Evolutionary conservation across 2,888 invertebrate species (phyloP).

Genomic region (Cloeon dipterum): DNA sequence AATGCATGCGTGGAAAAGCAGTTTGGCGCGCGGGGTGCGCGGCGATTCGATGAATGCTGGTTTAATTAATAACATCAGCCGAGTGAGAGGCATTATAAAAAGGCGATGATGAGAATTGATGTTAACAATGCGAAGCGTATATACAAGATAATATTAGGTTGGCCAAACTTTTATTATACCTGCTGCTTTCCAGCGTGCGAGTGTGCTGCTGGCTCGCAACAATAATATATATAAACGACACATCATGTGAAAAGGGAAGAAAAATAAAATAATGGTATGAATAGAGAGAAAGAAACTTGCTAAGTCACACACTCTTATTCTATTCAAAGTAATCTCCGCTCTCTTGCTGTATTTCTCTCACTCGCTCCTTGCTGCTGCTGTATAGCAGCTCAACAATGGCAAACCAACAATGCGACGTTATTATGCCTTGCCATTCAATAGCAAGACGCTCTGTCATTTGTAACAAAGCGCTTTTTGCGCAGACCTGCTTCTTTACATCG

Average conservation of each 20-base stretch:
- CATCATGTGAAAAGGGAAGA: constrained; percentile 1
- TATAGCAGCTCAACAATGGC: constrained; percentile 1
- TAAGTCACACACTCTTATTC: constrained; percentile 1
- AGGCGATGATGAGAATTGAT: too few species aligned
- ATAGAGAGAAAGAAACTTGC: neutral
- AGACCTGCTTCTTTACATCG: constrained; percentile 1
- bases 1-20: too few species aligned
- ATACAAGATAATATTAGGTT: too few species aligned
- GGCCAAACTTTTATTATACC: too few species aligned
- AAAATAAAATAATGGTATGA: neutral
- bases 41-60: too few species aligned
- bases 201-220: too few species aligned
- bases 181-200: too few species aligned
- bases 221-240: too few species aligned
- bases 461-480: constrained; percentile 2
- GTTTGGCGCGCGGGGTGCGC: too few species aligned
- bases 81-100: too few species aligned
- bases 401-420: constrained; percentile 1
- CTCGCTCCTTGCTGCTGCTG: constrained; percentile 1
- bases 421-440: constrained; percentile 1
- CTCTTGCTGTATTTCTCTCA: neutral
- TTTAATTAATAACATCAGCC: too few species aligned
- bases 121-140: too few species aligned
- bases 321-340: constrained; percentile 1
- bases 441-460: constrained; percentile 1